Conservation (phyloP, 1,140 invertebrate genomes). For the Amphibalanus amphitrite region DNA sequence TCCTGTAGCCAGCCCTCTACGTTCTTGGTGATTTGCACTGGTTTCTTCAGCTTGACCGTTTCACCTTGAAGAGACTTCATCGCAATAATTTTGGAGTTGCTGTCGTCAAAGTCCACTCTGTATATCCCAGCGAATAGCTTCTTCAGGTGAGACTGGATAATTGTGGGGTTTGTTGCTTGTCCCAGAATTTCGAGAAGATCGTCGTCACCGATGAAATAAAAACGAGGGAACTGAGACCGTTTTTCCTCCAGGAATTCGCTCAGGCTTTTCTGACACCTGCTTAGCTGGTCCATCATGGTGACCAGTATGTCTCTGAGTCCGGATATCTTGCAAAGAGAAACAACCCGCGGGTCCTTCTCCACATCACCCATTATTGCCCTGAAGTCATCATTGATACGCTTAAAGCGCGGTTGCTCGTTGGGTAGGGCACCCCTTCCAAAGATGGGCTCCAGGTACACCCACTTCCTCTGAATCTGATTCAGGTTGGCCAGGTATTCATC, state of each 20-base stretch:
- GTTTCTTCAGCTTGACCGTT: conserved; percentile 51
- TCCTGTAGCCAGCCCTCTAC: conserved; percentile 74
- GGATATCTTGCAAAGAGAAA: conserved; percentile 55
- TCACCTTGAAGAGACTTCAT: conserved; percentile 71
- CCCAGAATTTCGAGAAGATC: conserved; percentile 85
- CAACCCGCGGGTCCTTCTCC: conserved; percentile 54
- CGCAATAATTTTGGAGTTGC: conserved; percentile 43
- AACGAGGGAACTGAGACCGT: conserved; percentile 74
- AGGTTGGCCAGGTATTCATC: conserved; percentile 54
- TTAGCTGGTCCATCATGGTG: conserved; percentile 67
- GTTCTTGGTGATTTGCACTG: conserved; percentile 54
- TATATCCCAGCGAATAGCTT: conserved; percentile 88
- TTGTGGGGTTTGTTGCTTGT: conserved; percentile 59
- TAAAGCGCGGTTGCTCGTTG: conserved; percentile 64
- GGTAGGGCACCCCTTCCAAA: conserved; percentile 65
- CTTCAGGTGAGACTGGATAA: conserved; percentile 75
- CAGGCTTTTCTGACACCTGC: conserved; percentile 79
- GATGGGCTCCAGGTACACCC: conserved; percentile 96
- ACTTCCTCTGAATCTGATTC: conserved; percentile 75
- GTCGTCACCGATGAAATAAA: conserved; percentile 93
- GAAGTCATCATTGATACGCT: conserved; percentile 80
- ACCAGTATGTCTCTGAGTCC: conserved; percentile 54
- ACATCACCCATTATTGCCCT: conserved; percentile 56
- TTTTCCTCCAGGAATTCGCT: conserved; percentile 95
- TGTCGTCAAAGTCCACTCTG: conserved; percentile 46